A percentile compares a stretch with the other conserved stretches of the same genome.
Conservation (phyloP, 2,113 vertebrate genomes). For the Emydocephalus ijimae region DNA sequence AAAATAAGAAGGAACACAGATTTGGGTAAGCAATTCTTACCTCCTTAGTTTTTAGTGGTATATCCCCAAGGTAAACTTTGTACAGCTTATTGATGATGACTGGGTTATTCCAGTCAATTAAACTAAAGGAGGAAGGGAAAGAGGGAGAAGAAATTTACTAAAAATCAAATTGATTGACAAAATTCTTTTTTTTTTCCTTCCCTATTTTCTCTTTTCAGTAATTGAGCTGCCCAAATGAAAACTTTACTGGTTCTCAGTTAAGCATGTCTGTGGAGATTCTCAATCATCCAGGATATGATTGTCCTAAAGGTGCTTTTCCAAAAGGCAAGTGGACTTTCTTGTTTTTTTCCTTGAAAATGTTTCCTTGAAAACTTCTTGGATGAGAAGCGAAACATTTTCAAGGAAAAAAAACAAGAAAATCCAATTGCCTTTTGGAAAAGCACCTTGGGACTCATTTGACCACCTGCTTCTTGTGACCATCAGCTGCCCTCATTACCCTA, state of each 20-base stretch:
- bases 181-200: background rate
- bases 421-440: background rate
- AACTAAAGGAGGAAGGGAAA: slow-evolving; percentile 70
- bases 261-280: background rate
- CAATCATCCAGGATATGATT: background rate
- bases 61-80: slow-evolving; percentile 96
- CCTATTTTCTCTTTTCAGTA: background rate
- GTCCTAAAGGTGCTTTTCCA: background rate
- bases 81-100: slow-evolving; percentile 95
- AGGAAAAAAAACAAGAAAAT: background rate
- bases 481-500: background rate
- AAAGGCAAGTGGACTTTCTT: background rate
- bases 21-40: slow-evolving; percentile 64
- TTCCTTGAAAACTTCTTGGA: background rate
- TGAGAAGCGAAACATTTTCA: background rate
- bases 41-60: slow-evolving; percentile 96
- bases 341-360: background rate
- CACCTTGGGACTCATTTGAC: background rate
- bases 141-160: slow-evolving; percentile 13
- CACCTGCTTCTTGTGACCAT: background rate
- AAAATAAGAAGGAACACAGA: background rate
- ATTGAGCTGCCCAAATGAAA: background rate
- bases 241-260: background rate
- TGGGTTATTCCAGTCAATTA: slow-evolving; percentile 98
- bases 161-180: slow-evolving; percentile 10